Evolutionary conservation across 1,140 invertebrate species (phyloP).

Genomic region (Sarcophaga bullata): DNA sequence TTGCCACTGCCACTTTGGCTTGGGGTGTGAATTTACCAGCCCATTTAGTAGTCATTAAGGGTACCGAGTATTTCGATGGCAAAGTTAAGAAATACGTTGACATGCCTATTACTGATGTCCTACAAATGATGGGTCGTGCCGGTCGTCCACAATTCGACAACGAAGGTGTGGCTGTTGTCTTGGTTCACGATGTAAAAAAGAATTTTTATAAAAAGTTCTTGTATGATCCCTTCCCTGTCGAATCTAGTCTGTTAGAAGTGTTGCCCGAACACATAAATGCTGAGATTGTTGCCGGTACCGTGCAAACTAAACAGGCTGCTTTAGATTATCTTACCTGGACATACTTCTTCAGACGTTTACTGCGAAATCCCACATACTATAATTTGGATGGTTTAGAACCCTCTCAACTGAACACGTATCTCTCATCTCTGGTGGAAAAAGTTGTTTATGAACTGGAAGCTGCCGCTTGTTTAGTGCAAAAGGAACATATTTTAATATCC

Average conservation of each 20-base stretch:
- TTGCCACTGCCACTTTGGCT: constrained; percentile 96
- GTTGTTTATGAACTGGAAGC: constrained; percentile 77
- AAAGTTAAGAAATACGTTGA: constrained; percentile 97
- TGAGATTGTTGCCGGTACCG: constrained; percentile 95
- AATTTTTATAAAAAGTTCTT: constrained; percentile 99
- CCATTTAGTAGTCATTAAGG: constrained; percentile 74
- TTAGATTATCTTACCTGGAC: constrained; percentile 99
- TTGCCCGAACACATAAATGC: constrained; percentile 98
- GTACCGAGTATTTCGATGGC: constrained; percentile 98
- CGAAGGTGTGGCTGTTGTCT: constrained; percentile 93
- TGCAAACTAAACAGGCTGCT: constrained; percentile 91
- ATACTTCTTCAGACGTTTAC: constrained; percentile 93
- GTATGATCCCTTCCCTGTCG: constrained; percentile 99
- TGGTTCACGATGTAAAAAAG: constrained; percentile 98
- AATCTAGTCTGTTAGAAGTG: constrained; percentile 91
- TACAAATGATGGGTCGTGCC: constrained; percentile 99
- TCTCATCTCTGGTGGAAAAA: constrained; percentile 81
- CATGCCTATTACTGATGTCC: constrained; percentile 98
- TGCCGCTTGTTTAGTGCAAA: constrained; percentile 82
- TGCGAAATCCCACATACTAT: constrained; percentile 96
- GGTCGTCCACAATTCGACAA: constrained; percentile 95
- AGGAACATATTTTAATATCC: constrained; percentile 76
- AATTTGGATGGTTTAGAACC: constrained; percentile 82
- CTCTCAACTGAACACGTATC: constrained; percentile 77
- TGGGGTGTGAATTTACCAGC: constrained; percentile 99